A percentile compares a stretch with the other conserved stretches of the same genome.
These are phyloP conservation scores for Indicator indicator DNA, from an alignment of 2,113 vertebrate species.

Conservation along the genomic window DNA sequence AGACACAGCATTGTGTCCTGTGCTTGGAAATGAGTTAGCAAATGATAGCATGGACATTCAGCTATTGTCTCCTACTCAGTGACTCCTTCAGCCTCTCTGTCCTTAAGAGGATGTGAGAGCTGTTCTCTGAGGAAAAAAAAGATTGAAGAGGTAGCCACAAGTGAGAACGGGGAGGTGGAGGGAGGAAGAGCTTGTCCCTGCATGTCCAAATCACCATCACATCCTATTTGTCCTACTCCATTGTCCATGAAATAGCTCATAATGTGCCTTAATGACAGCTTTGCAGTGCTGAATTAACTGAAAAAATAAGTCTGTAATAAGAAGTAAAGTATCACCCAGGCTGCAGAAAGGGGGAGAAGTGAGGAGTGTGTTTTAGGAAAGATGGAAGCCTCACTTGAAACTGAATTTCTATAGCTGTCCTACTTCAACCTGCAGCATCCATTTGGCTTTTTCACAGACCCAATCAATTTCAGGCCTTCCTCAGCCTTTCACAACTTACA, in stretches of 20 bases:
- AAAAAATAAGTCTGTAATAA: neutral
- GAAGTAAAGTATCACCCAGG: neutral
- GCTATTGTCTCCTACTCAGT: neutral
- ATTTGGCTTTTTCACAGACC: neutral
- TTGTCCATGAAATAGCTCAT: neutral
- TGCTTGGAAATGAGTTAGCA: neutral
- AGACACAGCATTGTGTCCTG: neutral
- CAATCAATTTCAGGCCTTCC: neutral
- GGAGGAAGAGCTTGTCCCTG: neutral
- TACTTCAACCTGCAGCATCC: neutral
- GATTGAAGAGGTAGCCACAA: neutral
- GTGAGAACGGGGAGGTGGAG: neutral
- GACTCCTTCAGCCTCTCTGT: neutral
- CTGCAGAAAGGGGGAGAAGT: neutral
- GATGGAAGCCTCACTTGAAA: rapidly evolving
- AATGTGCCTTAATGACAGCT: rapidly evolving
- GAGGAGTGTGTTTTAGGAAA: neutral
- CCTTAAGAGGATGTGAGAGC: neutral
- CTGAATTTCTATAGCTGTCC: neutral
- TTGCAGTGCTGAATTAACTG: neutral
- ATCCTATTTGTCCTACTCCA: rapidly evolving
- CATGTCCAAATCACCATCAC: rapidly evolving
- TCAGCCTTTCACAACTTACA: neutral
- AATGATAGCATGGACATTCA: neutral
- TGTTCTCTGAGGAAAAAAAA: no score